These are phyloP conservation scores for Disparrhopalites patrizii DNA, from an alignment of 2,888 invertebrate genomes.

Conservation along the genomic window DNA sequence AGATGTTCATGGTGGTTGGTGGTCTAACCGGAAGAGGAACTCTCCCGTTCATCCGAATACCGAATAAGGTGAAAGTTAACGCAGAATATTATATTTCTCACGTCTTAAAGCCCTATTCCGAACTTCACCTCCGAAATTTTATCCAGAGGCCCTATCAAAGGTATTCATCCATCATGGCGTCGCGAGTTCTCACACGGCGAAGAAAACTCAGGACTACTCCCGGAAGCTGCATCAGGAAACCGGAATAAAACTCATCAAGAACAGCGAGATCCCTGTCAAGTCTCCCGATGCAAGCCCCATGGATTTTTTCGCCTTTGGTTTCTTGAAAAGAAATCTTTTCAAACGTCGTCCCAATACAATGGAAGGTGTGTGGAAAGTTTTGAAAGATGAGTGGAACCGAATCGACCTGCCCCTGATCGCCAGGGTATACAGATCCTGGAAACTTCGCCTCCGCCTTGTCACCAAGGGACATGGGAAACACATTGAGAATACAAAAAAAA, in stretches of 20 bases:
- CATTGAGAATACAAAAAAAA: too few species aligned
- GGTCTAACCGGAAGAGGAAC: conserved; percentile 23
- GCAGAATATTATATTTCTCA: conserved; percentile 20
- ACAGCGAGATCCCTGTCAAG: conserved; percentile 23
- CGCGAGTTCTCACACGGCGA: conserved; percentile 23
- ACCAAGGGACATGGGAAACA: too few species aligned
- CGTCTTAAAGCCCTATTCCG: conserved; percentile 24
- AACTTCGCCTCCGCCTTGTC: too few species aligned
- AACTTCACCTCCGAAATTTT: conserved; percentile 24
- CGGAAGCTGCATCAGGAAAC: conserved; percentile 6
- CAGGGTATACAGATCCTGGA: too few species aligned
- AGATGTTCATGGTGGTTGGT: conserved; percentile 29
- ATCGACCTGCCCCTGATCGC: too few species aligned
- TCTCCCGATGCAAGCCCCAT: too few species aligned
- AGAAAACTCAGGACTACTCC: conserved; percentile 12
- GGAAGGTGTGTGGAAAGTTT: too few species aligned
- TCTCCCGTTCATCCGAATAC: conserved; percentile 26
- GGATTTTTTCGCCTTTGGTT: too few species aligned
- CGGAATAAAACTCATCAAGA: conserved; percentile 17
- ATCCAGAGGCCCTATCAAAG: conserved; percentile 22
- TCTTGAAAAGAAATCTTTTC: too few species aligned
- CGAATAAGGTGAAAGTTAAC: conserved; percentile 30
- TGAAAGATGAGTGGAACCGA: too few species aligned
- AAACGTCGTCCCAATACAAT: too few species aligned
- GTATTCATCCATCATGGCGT: conserved; percentile 31